These are phyloP conservation scores for Sesamia nonagrioides DNA, from an alignment of 1,140 invertebrate genomes.

Conservation along the genomic window DNA sequence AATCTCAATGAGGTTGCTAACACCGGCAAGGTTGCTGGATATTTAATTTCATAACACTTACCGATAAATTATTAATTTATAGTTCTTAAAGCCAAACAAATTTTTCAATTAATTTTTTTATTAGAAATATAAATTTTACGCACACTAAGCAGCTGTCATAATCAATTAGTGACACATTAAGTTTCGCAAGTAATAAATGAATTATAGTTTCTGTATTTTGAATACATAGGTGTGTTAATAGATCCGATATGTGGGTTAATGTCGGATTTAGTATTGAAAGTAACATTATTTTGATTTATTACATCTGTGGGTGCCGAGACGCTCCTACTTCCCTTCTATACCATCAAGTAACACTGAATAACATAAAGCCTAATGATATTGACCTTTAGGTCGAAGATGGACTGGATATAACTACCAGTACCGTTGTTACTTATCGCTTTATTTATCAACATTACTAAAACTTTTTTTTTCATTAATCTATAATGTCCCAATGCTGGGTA, in stretches of 20 bases:
- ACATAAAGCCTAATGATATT: background rate
- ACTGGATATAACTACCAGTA: too few relatives aligned
- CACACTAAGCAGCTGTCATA: background rate
- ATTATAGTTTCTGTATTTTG: conserved; percentile 1
- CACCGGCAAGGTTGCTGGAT: conserved; percentile 22
- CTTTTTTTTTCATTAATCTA: too few relatives aligned
- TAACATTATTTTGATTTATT: background rate
- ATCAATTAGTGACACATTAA: background rate
- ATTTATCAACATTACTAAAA: too few relatives aligned
- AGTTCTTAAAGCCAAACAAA: conserved; percentile 6
- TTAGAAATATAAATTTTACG: background rate
- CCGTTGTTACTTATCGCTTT: too few relatives aligned
- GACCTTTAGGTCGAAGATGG: too few relatives aligned
- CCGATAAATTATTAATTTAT: conserved; percentile 46
- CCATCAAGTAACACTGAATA: background rate
- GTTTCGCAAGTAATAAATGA: background rate
- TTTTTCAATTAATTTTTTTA: background rate
- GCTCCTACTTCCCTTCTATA: background rate
- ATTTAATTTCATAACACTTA: conserved; percentile 1
- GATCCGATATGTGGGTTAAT: background rate
- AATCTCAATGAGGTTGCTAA: conserved; percentile 46
- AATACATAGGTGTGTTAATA: background rate
- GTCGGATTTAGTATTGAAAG: background rate
- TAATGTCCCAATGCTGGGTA: too few relatives aligned
- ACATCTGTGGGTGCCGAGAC: background rate